phyloP scores from a whole-genome alignment of 2,113 vertebrate species.

The Tychaedon coryphoeus region DNA sequence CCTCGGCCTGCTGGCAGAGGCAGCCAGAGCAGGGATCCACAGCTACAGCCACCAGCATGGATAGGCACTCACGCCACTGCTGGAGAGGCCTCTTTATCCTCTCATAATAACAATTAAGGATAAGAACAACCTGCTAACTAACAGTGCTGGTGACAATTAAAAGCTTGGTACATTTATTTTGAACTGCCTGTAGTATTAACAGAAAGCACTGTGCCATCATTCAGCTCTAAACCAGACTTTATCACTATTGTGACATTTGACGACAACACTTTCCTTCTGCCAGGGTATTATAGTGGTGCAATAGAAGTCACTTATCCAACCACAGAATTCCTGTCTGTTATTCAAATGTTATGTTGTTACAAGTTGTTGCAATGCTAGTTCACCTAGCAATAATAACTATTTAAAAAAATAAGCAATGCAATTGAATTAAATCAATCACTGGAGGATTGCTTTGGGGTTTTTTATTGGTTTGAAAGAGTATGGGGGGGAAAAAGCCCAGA shows the following conservation, averaged over 20 bases:
- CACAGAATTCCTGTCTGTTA: neutral
- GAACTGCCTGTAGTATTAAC: neutral
- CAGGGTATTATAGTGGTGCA: neutral
- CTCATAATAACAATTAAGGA: neutral
- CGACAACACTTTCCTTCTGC: neutral
- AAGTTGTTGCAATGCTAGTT: neutral
- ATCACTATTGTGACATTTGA: neutral
- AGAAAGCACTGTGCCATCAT: neutral
- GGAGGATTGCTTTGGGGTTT: neutral
- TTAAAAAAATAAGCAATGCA: neutral
- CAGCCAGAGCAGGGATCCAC: fast-evolving
- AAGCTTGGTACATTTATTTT: neutral
- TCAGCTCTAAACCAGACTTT: neutral
- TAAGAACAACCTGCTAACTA: neutral
- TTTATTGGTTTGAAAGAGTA: neutral
- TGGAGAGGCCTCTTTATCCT: neutral
- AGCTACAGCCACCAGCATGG: neutral
- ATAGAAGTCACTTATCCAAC: neutral
- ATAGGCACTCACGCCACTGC: neutral
- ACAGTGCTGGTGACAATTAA: neutral
- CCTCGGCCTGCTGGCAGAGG: neutral
- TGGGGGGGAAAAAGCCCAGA: neutral
- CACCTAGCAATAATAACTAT: neutral
- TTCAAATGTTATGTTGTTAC: neutral
- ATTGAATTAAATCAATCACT: neutral